A percentile compares a stretch with the other conserved stretches of the same genome.
Conservation (phyloP, 2,797 vertebrate species). For the Balearica regulorum region DNA sequence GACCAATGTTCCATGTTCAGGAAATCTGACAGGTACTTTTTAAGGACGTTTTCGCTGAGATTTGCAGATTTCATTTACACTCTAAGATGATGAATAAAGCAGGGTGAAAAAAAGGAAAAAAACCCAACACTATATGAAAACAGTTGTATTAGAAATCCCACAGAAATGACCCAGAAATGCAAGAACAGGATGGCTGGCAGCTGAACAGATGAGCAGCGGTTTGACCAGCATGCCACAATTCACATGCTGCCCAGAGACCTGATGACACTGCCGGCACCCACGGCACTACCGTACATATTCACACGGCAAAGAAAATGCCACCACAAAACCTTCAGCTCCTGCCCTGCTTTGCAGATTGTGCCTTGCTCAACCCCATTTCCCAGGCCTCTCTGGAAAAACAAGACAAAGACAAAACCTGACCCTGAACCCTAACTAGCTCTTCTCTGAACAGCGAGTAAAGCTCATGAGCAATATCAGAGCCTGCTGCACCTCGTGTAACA, state of each 20-base stretch:
- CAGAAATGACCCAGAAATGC: not conserved
- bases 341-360: not conserved
- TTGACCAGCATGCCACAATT: not conserved
- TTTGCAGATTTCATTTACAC: constrained; percentile 26
- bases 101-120: constrained; percentile 6
- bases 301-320: not conserved
- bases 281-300: not conserved
- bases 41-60: not conserved
- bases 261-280: not conserved
- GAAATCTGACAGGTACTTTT: not conserved
- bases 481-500: not conserved
- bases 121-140: not conserved
- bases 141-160: constrained; percentile 35
- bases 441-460: not conserved
- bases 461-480: not conserved
- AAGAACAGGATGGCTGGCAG: not conserved
- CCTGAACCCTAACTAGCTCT: not conserved
- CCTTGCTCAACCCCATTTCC: not conserved
- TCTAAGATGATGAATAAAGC: constrained; percentile 1
- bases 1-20: not conserved
- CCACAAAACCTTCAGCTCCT: not conserved
- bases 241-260: not conserved
- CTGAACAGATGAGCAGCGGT: not conserved
- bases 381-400: not conserved
- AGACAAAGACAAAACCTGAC: not conserved